Evolutionary conservation across 2,113 vertebrate genomes (phyloP).

Genomic region (Phocoena phocoena): DNA sequence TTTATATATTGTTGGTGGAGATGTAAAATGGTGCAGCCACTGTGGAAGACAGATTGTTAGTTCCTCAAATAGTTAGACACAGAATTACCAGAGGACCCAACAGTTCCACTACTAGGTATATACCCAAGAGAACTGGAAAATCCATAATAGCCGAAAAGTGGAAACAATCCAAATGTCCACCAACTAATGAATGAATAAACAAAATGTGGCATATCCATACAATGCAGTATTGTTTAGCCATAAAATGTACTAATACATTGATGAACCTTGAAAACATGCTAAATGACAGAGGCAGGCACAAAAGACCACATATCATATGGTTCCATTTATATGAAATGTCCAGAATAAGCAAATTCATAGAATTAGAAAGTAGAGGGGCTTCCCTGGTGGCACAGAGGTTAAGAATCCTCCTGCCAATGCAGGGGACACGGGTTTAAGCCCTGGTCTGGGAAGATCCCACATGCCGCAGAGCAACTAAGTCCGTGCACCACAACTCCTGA

Average conservation of each 20-base stretch:
- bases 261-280: not conserved
- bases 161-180: not conserved
- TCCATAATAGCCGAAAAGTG: not conserved
- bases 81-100: not conserved
- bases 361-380: not conserved
- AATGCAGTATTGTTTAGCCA: not conserved
- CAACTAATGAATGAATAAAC: not conserved
- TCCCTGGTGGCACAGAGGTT: no score
- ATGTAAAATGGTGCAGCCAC: not conserved
- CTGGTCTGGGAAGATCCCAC: no score
- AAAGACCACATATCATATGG: not conserved
- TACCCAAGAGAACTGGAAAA: slow-evolving; percentile 28
- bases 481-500: no score
- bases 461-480: no score
- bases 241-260: not conserved
- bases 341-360: not conserved
- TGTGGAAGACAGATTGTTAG: not conserved
- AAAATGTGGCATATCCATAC: not conserved
- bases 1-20: not conserved
- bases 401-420: no score
- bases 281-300: not conserved
- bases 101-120: not conserved
- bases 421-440: no score
- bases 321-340: not conserved
- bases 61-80: not conserved